phyloP scores from a whole-genome alignment of 2,797 vertebrate species.

The Xiphorhynchus erythropygius region DNA sequence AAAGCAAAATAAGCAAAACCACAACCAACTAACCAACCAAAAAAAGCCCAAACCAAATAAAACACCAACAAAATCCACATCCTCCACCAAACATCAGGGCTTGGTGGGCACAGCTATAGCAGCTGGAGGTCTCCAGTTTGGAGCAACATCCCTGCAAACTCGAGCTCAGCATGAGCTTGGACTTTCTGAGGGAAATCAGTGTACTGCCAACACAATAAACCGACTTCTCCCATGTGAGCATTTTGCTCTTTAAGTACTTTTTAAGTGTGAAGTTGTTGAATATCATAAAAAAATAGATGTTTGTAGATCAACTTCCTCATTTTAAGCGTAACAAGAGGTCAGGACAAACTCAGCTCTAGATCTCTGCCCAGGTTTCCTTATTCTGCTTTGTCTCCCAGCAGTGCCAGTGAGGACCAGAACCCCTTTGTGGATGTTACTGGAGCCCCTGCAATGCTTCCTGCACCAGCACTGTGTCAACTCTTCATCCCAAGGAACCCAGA shows the following conservation, averaged over 20 bases:
- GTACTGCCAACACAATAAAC: rapidly evolving
- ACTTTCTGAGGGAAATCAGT: neutral
- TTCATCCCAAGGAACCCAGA: neutral
- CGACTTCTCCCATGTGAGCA: neutral
- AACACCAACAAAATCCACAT: neutral
- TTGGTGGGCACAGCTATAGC: neutral
- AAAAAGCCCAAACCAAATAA: neutral
- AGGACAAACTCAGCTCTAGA: neutral
- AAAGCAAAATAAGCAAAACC: neutral
- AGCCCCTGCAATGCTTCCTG: neutral
- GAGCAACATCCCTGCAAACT: neutral
- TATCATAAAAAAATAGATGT: neutral
- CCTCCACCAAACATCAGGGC: no score
- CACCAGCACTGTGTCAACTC: rapidly evolving
- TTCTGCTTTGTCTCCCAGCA: neutral
- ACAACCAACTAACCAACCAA: no score
- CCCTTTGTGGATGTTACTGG: rapidly evolving
- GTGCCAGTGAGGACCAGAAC: neutral
- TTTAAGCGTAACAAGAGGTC: neutral
- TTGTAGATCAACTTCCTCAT: neutral
- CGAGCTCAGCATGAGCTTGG: neutral
- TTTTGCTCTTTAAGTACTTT: neutral
- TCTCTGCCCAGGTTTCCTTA: neutral
- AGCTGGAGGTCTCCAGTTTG: neutral
- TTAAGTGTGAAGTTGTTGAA: neutral